Conservation (phyloP, 1,140 invertebrate genomes). For the Cardiocondyla obscurior region DNA sequence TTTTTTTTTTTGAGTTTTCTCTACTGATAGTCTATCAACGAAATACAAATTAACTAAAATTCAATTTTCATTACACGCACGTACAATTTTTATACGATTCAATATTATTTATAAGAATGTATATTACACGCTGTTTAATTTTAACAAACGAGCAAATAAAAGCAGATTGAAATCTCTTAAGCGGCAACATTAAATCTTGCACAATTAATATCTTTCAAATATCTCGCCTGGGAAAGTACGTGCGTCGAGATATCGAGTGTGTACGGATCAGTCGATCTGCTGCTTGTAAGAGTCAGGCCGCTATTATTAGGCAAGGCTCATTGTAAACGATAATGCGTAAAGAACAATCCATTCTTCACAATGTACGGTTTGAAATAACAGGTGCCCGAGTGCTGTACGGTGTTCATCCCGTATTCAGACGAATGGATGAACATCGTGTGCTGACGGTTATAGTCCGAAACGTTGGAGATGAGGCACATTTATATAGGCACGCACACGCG, state of each 20-base stretch:
- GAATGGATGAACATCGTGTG: constrained; percentile 54
- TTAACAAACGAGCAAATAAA: too few relatives aligned
- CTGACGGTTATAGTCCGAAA: constrained; percentile 57
- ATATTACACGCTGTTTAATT: neutral
- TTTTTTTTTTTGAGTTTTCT: neutral
- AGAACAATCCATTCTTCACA: constrained; percentile 36
- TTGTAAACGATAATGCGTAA: constrained; percentile 26
- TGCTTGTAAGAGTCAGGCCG: neutral
- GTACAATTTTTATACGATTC: neutral
- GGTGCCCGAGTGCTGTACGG: constrained; percentile 12
- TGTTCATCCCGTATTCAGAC: constrained; percentile 51
- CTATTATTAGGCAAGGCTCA: constrained; percentile 5
- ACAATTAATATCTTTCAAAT: neutral
- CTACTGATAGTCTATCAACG: neutral
- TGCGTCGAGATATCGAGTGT: neutral
- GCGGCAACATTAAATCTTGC: neutral
- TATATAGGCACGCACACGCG: constrained; percentile 75
- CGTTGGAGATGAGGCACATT: constrained; percentile 65
- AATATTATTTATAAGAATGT: neutral
- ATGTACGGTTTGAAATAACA: constrained; percentile 43
- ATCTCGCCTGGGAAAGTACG: neutral
- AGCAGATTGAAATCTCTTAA: neutral
- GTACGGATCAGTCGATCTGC: neutral
- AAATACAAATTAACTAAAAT: neutral
- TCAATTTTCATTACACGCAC: neutral